phyloP scores from a whole-genome alignment of 2,888 invertebrate species.

The Cactoblastis cactorum region DNA sequence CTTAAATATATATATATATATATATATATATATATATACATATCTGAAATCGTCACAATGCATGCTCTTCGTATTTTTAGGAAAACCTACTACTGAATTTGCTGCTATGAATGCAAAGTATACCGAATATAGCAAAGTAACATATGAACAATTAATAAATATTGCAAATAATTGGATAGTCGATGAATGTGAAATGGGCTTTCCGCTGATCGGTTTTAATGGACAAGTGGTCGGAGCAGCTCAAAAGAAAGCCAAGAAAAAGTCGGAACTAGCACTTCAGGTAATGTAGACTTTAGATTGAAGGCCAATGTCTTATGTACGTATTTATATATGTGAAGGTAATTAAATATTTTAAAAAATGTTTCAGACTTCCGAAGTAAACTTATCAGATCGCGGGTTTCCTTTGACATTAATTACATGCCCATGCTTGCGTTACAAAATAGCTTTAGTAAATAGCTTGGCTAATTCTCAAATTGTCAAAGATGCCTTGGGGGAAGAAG shows the following conservation, averaged over 20 bases:
- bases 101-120: conserved; percentile 53
- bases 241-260: conserved; percentile 60
- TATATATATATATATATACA: no score
- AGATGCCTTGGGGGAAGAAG: conserved; percentile 45
- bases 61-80: conserved; percentile 31
- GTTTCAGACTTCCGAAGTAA: conserved; percentile 46
- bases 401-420: conserved; percentile 58
- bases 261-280: conserved; percentile 57
- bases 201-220: conserved; percentile 49
- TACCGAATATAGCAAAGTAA: conserved; percentile 58
- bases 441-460: conserved; percentile 53
- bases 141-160: conserved; percentile 53
- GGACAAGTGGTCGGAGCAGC: conserved; percentile 49
- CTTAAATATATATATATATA: no score
- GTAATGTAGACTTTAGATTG: conserved; percentile 25
- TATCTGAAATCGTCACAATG: no score
- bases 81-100: conserved; percentile 51
- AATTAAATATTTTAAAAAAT: background rate
- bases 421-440: conserved; percentile 52
- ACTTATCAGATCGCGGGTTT: conserved; percentile 53
- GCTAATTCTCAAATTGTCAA: conserved; percentile 32
- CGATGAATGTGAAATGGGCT: conserved; percentile 53
- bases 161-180: conserved; percentile 66
- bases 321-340: background rate
- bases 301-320: no score